Base-by-base conservation (phyloP, 2,888 invertebrate genomes). In the Cordilura impudica region DNA sequence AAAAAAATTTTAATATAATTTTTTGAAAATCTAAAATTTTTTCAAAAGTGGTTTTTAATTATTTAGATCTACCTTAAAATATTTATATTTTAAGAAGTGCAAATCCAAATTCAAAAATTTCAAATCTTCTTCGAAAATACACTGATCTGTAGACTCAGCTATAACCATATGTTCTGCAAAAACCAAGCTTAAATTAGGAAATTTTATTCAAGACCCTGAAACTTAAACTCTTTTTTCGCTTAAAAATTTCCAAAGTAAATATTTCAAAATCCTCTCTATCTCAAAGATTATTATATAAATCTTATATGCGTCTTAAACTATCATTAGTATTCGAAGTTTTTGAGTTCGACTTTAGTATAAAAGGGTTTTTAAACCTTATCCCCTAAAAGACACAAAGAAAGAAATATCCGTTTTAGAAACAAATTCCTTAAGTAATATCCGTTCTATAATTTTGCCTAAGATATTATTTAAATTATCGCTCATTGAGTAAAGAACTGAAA, bases 401-500 rank as follows among this genome's bases (percentile, higher is more conserved):
- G 19, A 21, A 31, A 45, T 23, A 31, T 12, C 7, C 16, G 35
- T 39, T 39, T 35, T 7, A 21, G n/a, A 26, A 12, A 8, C 26
- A 67, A 56, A 47, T 67, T 31, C 6, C 58, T 60, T 71, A 71
- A 66, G 35, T 47, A 71, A 58, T 53, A 60, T 60, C 58, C 47
- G 35, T 18, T 47, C 35, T 18, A 4, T 56, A 51, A 53, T 43
- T 14, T 51, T 39, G 19, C 23, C n/a, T 19, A 56, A 49, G 56
- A 75, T 63, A 63, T 63, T 67, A 54, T 26, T 61, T 67, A 67
- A 69, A 56, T 69, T 69, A 75, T 31, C 65, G 16, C 45, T 47
- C 39, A 61, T 61, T 29, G 61, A 39, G 19, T 29, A 31, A 53
- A 53, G 16, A 12, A 56, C 19, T 35, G n/a, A 2, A 12, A 31